Evolutionary conservation across 2,888 invertebrate genomes (phyloP), one percentile per base, ranked within the genome.

Genomic region (Platycnemis pennipes): DNA sequence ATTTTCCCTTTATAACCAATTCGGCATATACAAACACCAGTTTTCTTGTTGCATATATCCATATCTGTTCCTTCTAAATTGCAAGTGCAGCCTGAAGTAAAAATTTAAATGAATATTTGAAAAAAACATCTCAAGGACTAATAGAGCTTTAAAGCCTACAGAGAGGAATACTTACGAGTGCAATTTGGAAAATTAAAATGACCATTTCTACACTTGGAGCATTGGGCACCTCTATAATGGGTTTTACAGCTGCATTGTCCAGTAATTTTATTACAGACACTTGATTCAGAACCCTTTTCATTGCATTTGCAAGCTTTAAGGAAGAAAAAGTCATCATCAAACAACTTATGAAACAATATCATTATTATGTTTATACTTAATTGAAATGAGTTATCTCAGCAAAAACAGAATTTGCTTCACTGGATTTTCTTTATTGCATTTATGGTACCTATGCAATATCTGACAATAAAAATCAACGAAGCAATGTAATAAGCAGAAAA

Each of bases 221-320:
- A 99, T 37, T 98, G 98, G 63, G 98, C 97, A 0, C 99, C 99
- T 7, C 98, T 98, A 96, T 98, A 99, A 96, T 99, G 99, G 96
- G 98, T 98, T 96, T 98, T 98, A 96, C 99, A 99, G 0, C 98
- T 98, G 96, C 99, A 99, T 96, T 99, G 98, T 11, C 99, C 99
- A 53, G 97, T 97, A 4, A 96, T 96, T 95, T 98, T 97, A 95
- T 99, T 98, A 96, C 99, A 99, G n/a, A 97, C 97, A 94, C 97
- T 97, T 22, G 98, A 97, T 37, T 98, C 97, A 0, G 99, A 98
- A 0, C 99, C 99, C 53, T 98, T 97, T 0, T 97, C 96, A 96
- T 98, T 98, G 96, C 99, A 99, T 94, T 98, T 97, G 96, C 99
- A 99, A 95, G 98, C 99, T 98, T 96, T 49, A 88, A 94, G 37